Base-by-base conservation (phyloP, 1,140 invertebrate species). In the Trachelipus rathkii region DNA sequence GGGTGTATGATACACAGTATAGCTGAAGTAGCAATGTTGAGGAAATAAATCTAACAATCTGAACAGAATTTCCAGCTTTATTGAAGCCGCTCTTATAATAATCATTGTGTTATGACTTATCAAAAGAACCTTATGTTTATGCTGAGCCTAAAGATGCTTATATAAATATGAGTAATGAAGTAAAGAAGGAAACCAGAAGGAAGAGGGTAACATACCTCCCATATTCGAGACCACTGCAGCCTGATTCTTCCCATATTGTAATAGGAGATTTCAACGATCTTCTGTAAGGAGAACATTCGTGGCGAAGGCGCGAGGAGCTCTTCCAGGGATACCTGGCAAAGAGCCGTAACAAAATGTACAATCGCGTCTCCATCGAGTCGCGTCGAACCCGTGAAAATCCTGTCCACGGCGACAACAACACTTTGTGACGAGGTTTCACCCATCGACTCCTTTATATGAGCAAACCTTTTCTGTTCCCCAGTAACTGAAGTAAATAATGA, bases 231-330 rank as follows among this genome's bases (percentile, higher is more conserved):
- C 96, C 96, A 98, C 84, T 99, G 96, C 74, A 99, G 87, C 83
- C 98, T 90, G 82, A 99, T 99, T 82, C 98, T 90, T 9, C 95
- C 95, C 98, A 99, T 99, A 84, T 99, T 99, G 87, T 99, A 99
- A 84, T 99, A 99, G 0, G 96, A 98, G 81, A 99, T 99, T 87
- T 99, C 98, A 0, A 99, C 97, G 71, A 99, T 96, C 85, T 99
- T 99, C 83, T 97, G 96, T 15, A 99, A 85, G 70, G 96, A 97
- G 84, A 98, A 99, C 95, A 99, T 99, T 78, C 98, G 87, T 0
- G 95, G 95, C 81, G 87, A 85, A 0, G 89, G 88, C 84, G 95
- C 92, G 1, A 92, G 90, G 15, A 99, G 84, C 85, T 99, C 98
- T 84, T 99, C 97, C 66, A 95, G 84, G 0, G 96, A 99, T 5